phyloP scores from a whole-genome alignment of 2,797 vertebrate genomes.

The Simalia tracyae region DNA sequence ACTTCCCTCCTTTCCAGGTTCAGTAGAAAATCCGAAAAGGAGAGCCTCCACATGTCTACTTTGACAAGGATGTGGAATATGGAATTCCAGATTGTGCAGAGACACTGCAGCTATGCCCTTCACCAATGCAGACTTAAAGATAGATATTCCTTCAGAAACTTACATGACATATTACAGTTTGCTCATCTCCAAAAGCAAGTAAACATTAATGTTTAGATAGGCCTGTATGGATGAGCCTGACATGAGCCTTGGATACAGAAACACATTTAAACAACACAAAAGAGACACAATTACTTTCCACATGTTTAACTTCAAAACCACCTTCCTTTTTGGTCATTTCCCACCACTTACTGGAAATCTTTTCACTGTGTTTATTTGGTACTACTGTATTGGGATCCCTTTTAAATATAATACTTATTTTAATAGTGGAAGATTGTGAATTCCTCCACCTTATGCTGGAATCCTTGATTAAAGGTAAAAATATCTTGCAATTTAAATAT shows the following conservation, averaged over 20 bases:
- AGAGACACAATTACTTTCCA: neutral
- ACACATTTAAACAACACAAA: neutral
- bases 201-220: neutral
- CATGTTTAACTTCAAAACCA: neutral
- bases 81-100: neutral
- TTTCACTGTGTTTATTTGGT: neutral
- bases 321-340: neutral
- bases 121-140: neutral
- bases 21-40: neutral
- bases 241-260: neutral
- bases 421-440: neutral
- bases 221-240: neutral
- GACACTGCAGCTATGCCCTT: neutral
- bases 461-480: neutral
- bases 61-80: neutral
- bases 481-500: neutral
- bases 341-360: neutral
- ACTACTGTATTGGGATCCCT: neutral
- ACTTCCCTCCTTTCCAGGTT: neutral
- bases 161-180: neutral
- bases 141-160: neutral
- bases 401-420: neutral
- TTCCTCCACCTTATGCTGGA: neutral
- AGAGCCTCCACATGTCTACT: neutral
- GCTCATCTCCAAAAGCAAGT: neutral